Base-by-base conservation (phyloP, 2,113 vertebrate genomes). In the Oceanites oceanicus region DNA sequence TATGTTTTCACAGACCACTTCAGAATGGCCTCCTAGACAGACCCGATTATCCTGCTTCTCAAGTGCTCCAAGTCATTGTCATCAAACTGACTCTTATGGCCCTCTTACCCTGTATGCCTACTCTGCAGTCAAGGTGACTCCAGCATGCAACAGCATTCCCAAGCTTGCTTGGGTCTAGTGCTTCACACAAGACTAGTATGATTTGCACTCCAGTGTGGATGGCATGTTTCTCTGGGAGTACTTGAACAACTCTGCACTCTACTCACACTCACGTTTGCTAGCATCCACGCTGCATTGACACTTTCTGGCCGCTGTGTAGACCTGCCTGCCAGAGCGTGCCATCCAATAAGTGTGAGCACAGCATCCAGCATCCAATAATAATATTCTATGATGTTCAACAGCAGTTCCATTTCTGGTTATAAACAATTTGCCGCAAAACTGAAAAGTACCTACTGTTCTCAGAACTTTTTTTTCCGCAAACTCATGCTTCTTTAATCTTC, bases 391-490 rank as follows among this genome's bases (percentile, higher is more conserved):
- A 36, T 59, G 36, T 40, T 67, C 72, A 78, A 40, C 44, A 66
- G 45, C 44, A 22, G 25, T 53, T 73, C 15, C 55, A 59, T 80
- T 92, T 84, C 88, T 86, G n/a, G 55, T 92, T 83, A 74, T 44
- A 88, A 90, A 84, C 47, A 67, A 62, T 86, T 93, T 78, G 70
- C 71, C 1, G 1, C 84, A 56, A 74, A 94, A 34, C 16, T 4
- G 3, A 87, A 53, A 79, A 75, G 80, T 45, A 89, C 91, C 61
- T 7, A 21, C 94, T 89, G 76, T 94, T 94, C 88, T 78, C 61
- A 61, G 73, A 80, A 58, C 8, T 2, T 47, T 16, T 63, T 73
- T 22, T 3, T 30, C 76, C 1, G 20, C 36, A 45, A 91, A 87
- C 11, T 73, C 15, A 11, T 32, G 19, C 20, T 92, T 80, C 61